These are phyloP conservation scores for Bombus pyrosoma DNA, from an alignment of 1,140 invertebrate species.

Conservation along the genomic window DNA sequence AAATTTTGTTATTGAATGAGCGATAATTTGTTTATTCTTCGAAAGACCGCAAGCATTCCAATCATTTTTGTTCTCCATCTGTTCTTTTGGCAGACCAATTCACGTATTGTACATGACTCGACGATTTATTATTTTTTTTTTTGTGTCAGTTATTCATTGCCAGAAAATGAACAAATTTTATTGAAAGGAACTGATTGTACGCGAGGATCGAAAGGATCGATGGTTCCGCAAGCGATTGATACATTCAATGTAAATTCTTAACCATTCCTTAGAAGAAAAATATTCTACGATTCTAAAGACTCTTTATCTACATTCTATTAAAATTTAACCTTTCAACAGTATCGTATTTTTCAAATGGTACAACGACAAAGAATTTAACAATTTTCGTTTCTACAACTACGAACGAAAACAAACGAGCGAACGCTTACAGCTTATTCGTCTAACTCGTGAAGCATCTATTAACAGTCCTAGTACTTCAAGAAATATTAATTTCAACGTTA, in stretches of 20 bases:
- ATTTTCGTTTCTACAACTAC: neutral
- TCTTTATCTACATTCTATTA: neutral
- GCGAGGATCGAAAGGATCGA: slow-evolving; percentile 36
- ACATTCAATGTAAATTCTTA: neutral
- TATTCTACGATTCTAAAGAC: neutral
- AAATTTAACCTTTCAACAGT: neutral
- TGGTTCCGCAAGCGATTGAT: neutral
- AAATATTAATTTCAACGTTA: neutral
- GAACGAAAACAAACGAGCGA: neutral
- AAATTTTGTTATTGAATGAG: neutral
- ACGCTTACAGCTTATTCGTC: neutral
- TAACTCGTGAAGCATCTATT: neutral
- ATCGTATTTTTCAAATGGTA: neutral
- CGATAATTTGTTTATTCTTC: neutral
- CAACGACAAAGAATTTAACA: neutral
- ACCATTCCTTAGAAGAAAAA: neutral
- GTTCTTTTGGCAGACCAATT: neutral
- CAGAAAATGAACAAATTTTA: slow-evolving; percentile 42
- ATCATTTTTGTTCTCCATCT: neutral
- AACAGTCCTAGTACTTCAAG: neutral
- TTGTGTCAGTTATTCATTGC: neutral
- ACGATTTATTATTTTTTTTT: neutral
- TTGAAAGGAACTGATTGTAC: slow-evolving; percentile 43
- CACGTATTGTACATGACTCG: neutral
- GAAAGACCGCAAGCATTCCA: slow-evolving; percentile 11